phyloP scores from a whole-genome alignment of 2,888 invertebrate species.

The Nasonia oneida region DNA sequence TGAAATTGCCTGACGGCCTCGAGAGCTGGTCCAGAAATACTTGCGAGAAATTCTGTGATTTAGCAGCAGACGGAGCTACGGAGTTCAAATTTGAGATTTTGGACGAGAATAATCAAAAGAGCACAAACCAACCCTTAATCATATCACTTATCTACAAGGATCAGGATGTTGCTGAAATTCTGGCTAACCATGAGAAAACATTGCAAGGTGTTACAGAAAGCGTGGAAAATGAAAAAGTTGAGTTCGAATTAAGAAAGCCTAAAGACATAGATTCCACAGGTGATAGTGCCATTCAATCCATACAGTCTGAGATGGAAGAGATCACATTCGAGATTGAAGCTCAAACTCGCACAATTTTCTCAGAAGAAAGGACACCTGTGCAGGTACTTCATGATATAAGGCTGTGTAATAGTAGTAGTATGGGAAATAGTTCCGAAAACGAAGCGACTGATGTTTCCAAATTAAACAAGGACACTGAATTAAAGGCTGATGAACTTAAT shows the following conservation, averaged over 20 bases:
- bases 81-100: conserved; percentile 86
- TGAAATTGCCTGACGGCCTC: conserved; percentile 82
- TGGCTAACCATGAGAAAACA: conserved; percentile 79
- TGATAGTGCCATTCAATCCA: conserved; percentile 52
- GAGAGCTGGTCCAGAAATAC: conserved; percentile 85
- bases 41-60: conserved; percentile 84
- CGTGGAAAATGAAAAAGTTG: background rate
- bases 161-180: conserved; percentile 83
- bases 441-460: background rate
- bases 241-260: conserved; percentile 1
- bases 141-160: conserved; percentile 84
- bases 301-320: conserved; percentile 37
- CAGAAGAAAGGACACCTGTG: background rate
- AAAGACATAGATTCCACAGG: conserved; percentile 4
- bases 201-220: background rate
- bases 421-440: background rate
- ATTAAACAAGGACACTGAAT: background rate
- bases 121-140: conserved; percentile 82
- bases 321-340: background rate
- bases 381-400: background rate
- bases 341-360: background rate
- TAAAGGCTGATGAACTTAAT: conserved; percentile 24
- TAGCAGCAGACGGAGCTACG: conserved; percentile 86
- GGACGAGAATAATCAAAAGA: conserved; percentile 77
- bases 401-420: background rate